phyloP scores from a whole-genome alignment of 92 coral and sea anemone genomes.

The Zoanthus solanderi region DNA sequence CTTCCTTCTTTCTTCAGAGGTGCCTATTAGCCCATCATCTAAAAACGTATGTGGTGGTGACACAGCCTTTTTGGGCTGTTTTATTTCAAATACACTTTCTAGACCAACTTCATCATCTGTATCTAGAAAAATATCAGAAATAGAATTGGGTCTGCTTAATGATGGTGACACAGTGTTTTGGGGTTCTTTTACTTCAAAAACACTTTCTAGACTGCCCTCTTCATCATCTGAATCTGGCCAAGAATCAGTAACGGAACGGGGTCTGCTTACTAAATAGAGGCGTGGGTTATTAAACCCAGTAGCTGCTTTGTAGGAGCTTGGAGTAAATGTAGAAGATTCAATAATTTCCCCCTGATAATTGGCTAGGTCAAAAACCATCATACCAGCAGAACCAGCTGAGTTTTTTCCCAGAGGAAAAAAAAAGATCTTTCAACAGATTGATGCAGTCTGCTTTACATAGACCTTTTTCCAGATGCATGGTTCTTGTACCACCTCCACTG shows the following conservation, averaged over 20 bases:
- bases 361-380: constrained; percentile 23
- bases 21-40: constrained; percentile 58
- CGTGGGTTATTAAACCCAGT: constrained; percentile 42
- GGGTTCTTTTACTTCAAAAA: constrained; percentile 15
- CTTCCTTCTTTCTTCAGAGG: constrained; percentile 51
- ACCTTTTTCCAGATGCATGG: neutral
- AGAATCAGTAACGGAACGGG: neutral
- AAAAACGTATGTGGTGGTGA: constrained; percentile 35
- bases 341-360: constrained; percentile 47
- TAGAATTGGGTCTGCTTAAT: constrained; percentile 8
- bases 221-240: constrained; percentile 18
- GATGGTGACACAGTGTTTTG: neutral
- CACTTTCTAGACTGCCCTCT: constrained; percentile 10
- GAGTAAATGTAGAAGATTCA: constrained; percentile 16
- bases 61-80: constrained; percentile 13
- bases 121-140: constrained; percentile 12
- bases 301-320: constrained; percentile 27
- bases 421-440: constrained; percentile 29
- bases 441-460: constrained; percentile 20
- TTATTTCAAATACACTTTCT: constrained; percentile 15
- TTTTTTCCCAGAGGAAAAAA: constrained; percentile 46
- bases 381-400: constrained; percentile 32
- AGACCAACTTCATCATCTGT: constrained; percentile 23
- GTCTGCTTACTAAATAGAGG: constrained; percentile 11
- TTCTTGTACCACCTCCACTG: constrained; percentile 9